Base-by-base conservation (phyloP, 2,888 invertebrate species). In the Andrena bucephala region DNA sequence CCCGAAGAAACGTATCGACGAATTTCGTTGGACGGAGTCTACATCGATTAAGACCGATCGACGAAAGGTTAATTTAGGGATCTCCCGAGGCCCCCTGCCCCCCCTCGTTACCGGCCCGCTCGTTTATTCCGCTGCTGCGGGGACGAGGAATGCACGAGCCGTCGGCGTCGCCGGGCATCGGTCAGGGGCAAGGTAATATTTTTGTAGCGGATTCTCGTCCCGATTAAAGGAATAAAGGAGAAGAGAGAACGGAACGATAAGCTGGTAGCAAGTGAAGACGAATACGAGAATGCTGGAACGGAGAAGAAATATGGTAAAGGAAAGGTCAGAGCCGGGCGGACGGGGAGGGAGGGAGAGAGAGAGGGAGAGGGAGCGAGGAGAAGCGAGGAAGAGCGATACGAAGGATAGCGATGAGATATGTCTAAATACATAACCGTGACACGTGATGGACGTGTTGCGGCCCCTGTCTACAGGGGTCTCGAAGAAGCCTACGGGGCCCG, bases 381-480 rank as follows among this genome's bases (percentile, higher is more conserved):
- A 62, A 52, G 59, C 6, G 83, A 85, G 84, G 85, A 82, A 75
- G 84, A 83, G 84, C 68, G 85, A 90, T 85, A 83, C 50, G 73
- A 86, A 81, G 83, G 85, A 87, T 90, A 82, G 78, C 82, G 88
- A 91, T 90, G 90, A 92, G 92, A 92, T 92, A 92, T 91, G 92
- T 92, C 92, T 93, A 93, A 93, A 93, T 93, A 93, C 92, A 92
- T 92, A 92, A 92, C 89, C 89, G 89, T 93, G 93, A 93, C 92
- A 90, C 87, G 90, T 93, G 93, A 93, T 93, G 93, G 93, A 93
- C 93, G 93, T 91, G 92, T 92, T 91, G 90, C 91, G 92, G 89
- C 89, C 91, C 88, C 91, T 90, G 90, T 92, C 92, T 91, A 91
- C 91, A 90, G 92, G 92, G 92, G 92, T 89, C 87, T 87, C 76